Evolutionary conservation across 2,888 invertebrate species (phyloP).

Genomic region (Liodrosophila aerea): DNA sequence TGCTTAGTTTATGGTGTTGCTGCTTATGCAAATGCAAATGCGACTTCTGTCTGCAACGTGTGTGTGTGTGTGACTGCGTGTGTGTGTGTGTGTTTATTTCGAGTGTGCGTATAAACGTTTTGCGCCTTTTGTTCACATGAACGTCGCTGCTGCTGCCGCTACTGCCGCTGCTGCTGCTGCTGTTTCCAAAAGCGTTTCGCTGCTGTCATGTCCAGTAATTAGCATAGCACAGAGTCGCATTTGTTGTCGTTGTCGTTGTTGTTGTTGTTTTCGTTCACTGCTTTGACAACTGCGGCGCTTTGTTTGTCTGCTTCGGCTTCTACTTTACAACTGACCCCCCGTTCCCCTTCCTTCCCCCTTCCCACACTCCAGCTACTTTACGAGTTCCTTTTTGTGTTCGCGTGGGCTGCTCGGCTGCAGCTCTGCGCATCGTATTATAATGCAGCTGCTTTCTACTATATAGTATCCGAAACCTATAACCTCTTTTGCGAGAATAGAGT

Average conservation of each 20-base stretch:
- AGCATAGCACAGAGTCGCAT: slow-evolving; percentile 71
- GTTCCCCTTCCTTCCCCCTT: neutral
- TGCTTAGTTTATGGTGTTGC: slow-evolving; percentile 66
- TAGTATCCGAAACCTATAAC: neutral
- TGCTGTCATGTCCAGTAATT: slow-evolving; percentile 76
- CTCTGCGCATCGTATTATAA: slow-evolving; percentile 26
- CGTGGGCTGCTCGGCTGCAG: slow-evolving; percentile 5
- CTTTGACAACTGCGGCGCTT: slow-evolving; percentile 69
- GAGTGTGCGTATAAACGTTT: slow-evolving; percentile 72
- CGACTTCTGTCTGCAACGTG: slow-evolving; percentile 17
- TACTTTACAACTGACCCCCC: neutral
- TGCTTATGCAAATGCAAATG: slow-evolving; percentile 74
- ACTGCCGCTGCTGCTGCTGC: slow-evolving; percentile 25
- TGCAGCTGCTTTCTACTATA: slow-evolving; percentile 6
- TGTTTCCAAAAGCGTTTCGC: slow-evolving; percentile 60
- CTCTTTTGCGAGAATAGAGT: too few relatives aligned
- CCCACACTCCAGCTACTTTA: slow-evolving; percentile 12
- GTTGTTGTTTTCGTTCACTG: slow-evolving; percentile 10
- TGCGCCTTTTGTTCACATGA: slow-evolving; percentile 77
- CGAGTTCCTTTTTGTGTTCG: too few relatives aligned
- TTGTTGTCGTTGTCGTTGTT: slow-evolving; percentile 31
- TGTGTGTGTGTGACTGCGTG: slow-evolving; percentile 7
- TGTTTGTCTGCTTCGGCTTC: slow-evolving; percentile 49
- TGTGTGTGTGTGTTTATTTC: slow-evolving; percentile 20
- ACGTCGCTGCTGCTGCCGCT: slow-evolving; percentile 23